These are phyloP conservation scores for Plebejus argus DNA, from an alignment of 2,888 invertebrate species.

Conservation along the genomic window DNA sequence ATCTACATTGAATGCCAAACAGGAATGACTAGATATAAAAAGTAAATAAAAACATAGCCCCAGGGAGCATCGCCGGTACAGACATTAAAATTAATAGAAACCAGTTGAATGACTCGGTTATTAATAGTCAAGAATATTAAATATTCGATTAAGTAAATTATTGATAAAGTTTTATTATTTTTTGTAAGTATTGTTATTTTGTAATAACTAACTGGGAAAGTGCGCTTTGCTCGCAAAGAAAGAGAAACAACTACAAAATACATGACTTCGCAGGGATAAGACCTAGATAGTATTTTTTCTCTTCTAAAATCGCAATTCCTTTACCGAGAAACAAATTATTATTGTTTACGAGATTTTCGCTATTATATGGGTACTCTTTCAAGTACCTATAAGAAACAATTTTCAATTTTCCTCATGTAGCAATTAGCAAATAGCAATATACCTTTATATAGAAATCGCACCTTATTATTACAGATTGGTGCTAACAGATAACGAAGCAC, in stretches of 20 bases:
- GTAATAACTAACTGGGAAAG: not conserved
- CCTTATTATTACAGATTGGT: not conserved
- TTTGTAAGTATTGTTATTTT: not conserved
- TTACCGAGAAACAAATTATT: not conserved
- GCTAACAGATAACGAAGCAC: not conserved
- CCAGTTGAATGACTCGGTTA: not conserved
- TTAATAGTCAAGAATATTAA: not conserved
- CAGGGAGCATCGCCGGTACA: not conserved
- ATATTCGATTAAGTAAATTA: not conserved
- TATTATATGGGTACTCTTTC: not conserved
- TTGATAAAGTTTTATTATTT: not conserved
- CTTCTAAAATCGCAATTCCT: not conserved
- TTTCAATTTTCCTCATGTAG: not conserved
- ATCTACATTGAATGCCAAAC: not conserved
- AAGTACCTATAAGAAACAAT: not conserved
- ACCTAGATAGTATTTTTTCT: not conserved
- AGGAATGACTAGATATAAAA: slow-evolving; percentile 13
- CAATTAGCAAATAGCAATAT: too few relatives aligned
- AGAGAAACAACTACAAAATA: not conserved
- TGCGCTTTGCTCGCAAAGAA: not conserved
- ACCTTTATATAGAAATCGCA: not conserved
- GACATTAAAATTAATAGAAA: not conserved
- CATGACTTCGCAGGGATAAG: not conserved
- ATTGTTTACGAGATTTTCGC: not conserved
- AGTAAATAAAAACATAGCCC: slow-evolving; percentile 2